These are phyloP conservation scores for Cebus imitator DNA, from an alignment of 2,113 vertebrate species.

Conservation along the genomic window DNA sequence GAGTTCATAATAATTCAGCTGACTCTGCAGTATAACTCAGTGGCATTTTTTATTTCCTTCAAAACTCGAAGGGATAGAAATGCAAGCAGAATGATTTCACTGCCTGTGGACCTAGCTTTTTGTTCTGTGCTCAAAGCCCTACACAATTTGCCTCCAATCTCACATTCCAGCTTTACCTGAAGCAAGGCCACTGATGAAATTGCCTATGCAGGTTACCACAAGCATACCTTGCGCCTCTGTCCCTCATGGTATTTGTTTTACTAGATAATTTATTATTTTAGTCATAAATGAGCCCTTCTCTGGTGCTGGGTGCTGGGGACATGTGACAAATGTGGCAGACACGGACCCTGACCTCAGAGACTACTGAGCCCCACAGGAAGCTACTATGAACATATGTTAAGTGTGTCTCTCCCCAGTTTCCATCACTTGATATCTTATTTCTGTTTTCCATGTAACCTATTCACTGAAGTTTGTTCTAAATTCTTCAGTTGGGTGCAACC, in stretches of 20 bases:
- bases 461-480: neutral
- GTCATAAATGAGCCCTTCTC: neutral
- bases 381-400: neutral
- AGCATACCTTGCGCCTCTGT: neutral
- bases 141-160: neutral
- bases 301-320: neutral
- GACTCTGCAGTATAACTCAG: conserved; percentile 4
- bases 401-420: neutral
- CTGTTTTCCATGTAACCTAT: neutral
- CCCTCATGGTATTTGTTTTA: neutral
- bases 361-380: rapidly evolving
- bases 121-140: neutral
- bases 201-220: rapidly evolving
- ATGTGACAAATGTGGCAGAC: neutral
- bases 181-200: neutral
- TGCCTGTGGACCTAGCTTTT: neutral
- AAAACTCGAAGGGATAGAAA: conserved; percentile 3
- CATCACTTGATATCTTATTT: neutral
- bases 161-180: neutral
- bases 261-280: neutral
- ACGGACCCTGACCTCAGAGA: neutral
- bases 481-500: neutral
- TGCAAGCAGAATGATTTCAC: neutral
- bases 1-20: conserved; percentile 29
- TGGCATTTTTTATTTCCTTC: neutral